These are phyloP conservation scores for Neosilurus mollespiculum DNA, from an alignment of 2,797 vertebrate species.

Conservation along the genomic window DNA sequence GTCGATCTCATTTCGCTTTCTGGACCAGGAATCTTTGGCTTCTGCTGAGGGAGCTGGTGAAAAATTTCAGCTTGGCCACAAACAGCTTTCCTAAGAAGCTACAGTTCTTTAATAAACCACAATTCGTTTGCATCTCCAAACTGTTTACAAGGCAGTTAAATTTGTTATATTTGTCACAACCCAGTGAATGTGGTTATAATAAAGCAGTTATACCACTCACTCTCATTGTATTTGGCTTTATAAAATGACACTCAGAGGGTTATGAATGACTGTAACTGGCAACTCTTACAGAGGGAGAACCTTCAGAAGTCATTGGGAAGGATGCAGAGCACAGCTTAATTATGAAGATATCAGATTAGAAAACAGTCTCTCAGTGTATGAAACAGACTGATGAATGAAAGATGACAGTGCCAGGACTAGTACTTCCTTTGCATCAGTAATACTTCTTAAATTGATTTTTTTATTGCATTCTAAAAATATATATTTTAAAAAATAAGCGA, in stretches of 20 bases:
- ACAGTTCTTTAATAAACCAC: not conserved
- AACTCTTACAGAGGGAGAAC: not conserved
- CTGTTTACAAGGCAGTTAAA: not conserved
- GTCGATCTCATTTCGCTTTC: not conserved
- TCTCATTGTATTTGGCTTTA: not conserved
- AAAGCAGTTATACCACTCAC: too few species aligned
- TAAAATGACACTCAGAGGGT: not conserved
- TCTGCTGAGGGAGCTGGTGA: not conserved
- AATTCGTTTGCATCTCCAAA: not conserved
- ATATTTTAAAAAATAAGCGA: not conserved
- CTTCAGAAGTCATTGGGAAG: not conserved
- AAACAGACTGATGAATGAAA: not conserved
- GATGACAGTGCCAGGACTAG: not conserved
- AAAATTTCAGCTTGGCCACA: not conserved
- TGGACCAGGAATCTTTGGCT: not conserved
- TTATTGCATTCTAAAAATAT: not conserved
- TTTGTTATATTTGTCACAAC: too few species aligned
- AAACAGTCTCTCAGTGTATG: not conserved
- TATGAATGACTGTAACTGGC: too few species aligned
- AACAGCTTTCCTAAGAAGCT: not conserved
- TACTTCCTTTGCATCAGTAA: not conserved
- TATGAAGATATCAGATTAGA: not conserved
- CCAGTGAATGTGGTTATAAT: too few species aligned
- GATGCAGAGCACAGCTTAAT: not conserved
- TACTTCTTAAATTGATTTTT: too few species aligned